Conservation (phyloP, 1,140 invertebrate genomes). For the Zaprionus vittiger region DNA sequence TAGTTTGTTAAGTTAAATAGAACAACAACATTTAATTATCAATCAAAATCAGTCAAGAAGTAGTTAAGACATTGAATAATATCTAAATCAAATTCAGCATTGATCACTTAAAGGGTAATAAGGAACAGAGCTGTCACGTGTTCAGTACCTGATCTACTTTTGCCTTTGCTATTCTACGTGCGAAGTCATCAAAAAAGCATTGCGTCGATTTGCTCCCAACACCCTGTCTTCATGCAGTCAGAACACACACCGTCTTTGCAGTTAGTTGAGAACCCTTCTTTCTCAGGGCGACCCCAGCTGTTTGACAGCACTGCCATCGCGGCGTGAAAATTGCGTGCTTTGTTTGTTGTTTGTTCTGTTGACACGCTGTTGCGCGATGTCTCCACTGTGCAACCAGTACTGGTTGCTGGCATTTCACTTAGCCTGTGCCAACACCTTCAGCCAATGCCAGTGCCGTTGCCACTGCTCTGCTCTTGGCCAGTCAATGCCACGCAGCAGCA, state of each 20-base stretch:
- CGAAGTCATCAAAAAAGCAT: constrained; percentile 49
- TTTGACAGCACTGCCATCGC: constrained; percentile 48
- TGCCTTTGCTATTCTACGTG: constrained; percentile 22
- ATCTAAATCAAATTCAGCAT: neutral
- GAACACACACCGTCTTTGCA: neutral
- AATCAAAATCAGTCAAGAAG: constrained; percentile 4
- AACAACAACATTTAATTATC: neutral
- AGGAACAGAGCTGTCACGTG: constrained; percentile 49
- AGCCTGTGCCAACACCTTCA: constrained; percentile 57
- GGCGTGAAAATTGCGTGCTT: constrained; percentile 68
- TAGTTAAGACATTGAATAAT: neutral
- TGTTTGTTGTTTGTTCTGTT: constrained; percentile 73
- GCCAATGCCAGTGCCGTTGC: constrained; percentile 1
- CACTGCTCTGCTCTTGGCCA: constrained; percentile 41
- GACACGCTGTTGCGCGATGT: constrained; percentile 47
- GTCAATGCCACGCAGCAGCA: constrained; percentile 50
- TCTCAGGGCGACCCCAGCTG: constrained; percentile 62
- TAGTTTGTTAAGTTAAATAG: too few species aligned
- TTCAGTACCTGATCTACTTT: constrained; percentile 47
- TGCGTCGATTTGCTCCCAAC: constrained; percentile 21
- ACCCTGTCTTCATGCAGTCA: neutral
- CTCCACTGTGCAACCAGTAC: constrained; percentile 6
- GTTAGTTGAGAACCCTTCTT: constrained; percentile 23
- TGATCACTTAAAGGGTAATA: constrained; percentile 57
- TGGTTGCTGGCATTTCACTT: constrained; percentile 63